Evolutionary conservation across 2,888 invertebrate species (phyloP), one percentile per base, ranked within the genome.

Genomic region (Euproctis similis): DNA sequence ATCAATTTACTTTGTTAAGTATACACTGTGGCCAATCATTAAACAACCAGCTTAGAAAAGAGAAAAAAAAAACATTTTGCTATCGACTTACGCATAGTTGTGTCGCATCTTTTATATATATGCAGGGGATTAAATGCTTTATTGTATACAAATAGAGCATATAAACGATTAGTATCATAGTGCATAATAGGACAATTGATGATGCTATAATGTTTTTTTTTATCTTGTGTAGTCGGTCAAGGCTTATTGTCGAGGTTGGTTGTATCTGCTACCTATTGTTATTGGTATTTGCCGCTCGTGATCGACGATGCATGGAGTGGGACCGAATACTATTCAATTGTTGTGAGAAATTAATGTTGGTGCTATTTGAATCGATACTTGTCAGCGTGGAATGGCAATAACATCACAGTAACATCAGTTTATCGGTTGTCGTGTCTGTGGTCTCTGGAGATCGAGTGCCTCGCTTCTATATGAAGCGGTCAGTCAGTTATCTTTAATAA

Each of bases 161-260:
- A 39, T 34, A n/a, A 43, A 34, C 41, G 30, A 34, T 26, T 23
- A n/a, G 23, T 8, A 24, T 26, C 34, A 4, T 12, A n/a, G 11
- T 37, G 31, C 28, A 36, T 33, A 11, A 41, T 46, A 38, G 35
- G 43, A 42, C 34, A 26, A 39, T 51, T 43, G 40, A 32, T 45
- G 31, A 25, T 45, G 34, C 38, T 42, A 39, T 36, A 27, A 36
- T 45, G 47, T 53, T 52, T 58, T n/a, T n/a, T n/a, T n/a, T 52
- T 53, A 48, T 53, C 43, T 47, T 24, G 26, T 36, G 38, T 34
- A 45, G 38, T 54, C 55, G 62, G 69, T 60, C 69, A 69, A 69
- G 70, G 67, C 47, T 58, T 35, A 46, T 31, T 40, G 41, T 27
- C 52, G 60, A 66, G 67, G 66, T 52, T 55, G 52, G 53, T 42